phyloP scores from a whole-genome alignment of 2,113 vertebrate species.

The Peromyscus leucopus region DNA sequence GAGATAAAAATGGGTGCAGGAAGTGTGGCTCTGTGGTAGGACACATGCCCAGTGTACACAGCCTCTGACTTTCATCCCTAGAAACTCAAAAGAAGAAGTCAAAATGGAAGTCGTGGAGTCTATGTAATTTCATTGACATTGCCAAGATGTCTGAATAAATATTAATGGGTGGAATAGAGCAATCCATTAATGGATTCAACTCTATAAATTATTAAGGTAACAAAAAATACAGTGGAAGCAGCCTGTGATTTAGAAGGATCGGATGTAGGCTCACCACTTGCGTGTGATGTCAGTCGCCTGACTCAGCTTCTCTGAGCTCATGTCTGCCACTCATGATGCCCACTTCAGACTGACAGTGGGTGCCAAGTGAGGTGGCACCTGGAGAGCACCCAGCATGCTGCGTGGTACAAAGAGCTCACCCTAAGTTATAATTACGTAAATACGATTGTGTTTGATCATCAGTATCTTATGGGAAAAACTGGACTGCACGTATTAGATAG shows the following conservation, averaged over 20 bases:
- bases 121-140: background rate
- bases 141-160: background rate
- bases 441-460: background rate
- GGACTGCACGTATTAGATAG: background rate
- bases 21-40: background rate
- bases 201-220: background rate
- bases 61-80: background rate
- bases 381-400: background rate
- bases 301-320: background rate
- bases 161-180: background rate
- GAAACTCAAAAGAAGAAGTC: background rate
- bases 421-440: background rate
- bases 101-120: background rate
- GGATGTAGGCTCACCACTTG: background rate
- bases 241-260: background rate
- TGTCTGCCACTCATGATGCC: background rate
- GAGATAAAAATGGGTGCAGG: background rate
- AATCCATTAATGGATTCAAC: background rate
- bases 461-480: background rate
- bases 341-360: background rate
- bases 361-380: background rate
- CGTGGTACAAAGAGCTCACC: background rate
- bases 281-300: background rate
- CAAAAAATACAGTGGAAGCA: background rate
- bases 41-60: background rate